Conservation (phyloP, 2,797 vertebrate genomes). For the Busarellus nigricollis region DNA sequence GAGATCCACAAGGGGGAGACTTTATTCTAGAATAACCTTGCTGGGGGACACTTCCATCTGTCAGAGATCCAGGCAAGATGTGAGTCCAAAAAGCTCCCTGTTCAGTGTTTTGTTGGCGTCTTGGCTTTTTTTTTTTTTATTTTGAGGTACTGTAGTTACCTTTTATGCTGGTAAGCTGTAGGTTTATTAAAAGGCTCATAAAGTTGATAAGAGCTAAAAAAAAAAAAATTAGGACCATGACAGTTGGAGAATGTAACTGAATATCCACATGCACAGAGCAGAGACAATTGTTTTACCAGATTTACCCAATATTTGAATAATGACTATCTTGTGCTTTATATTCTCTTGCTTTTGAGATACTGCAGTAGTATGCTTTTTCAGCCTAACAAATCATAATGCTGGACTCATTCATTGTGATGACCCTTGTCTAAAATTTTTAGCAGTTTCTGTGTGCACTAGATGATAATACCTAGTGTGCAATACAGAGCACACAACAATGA, state of each 20-base stretch:
- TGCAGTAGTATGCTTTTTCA: not conserved
- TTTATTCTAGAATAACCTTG: constrained; percentile 53
- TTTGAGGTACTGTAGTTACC: not conserved
- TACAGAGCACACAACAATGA: not conserved
- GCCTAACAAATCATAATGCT: not conserved
- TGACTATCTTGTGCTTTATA: not conserved
- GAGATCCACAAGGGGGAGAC: constrained; percentile 41
- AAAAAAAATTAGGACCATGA: not conserved
- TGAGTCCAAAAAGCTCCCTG: not conserved
- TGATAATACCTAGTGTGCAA: not conserved
- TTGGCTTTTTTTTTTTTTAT: not conserved
- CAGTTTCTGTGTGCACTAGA: not conserved
- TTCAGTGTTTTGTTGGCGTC: not conserved
- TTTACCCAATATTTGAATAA: not conserved
- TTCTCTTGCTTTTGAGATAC: not conserved
- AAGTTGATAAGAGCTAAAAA: not conserved
- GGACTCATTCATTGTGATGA: constrained; percentile 20
- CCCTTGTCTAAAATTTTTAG: constrained; percentile 28
- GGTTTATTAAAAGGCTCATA: not conserved
- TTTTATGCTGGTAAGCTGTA: not conserved
- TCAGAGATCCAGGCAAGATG: not conserved
- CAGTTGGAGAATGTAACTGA: not conserved
- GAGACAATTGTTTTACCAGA: not conserved
- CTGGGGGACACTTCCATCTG: not conserved
- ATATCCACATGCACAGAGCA: not conserved